Conservation (phyloP, 2,797 vertebrate genomes). For the Rachycentron canadum region DNA sequence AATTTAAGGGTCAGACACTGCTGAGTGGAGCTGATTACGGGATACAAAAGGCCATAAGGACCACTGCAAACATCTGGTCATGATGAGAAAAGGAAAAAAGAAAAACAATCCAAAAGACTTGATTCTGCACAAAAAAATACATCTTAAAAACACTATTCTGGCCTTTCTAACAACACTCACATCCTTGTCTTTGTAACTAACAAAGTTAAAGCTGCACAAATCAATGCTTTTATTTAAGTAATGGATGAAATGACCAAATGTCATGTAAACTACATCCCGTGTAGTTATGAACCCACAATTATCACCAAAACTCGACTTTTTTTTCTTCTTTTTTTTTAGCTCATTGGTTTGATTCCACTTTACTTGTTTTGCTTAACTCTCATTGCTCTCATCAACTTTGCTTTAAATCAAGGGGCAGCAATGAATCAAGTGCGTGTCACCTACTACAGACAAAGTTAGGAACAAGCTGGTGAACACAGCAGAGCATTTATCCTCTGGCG, state of each 20-base stretch:
- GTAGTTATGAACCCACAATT: background rate
- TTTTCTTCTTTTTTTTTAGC: background rate
- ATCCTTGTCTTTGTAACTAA: background rate
- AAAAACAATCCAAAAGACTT: background rate
- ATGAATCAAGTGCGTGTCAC: background rate
- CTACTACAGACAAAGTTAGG: background rate
- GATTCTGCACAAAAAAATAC: background rate
- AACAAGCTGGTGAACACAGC: background rate
- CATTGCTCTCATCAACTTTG: background rate
- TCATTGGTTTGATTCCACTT: background rate
- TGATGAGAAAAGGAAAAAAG: background rate
- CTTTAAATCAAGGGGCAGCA: background rate
- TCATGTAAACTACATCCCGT: background rate
- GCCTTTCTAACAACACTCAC: background rate
- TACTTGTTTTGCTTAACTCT: background rate
- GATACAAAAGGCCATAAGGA: conserved; percentile 40
- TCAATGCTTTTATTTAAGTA: background rate
- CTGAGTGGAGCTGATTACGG: conserved; percentile 63
- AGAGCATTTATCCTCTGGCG: conserved; percentile 7
- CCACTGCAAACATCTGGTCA: conserved; percentile 36
- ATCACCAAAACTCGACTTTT: background rate
- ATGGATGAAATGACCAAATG: background rate
- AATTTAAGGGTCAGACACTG: conserved; percentile 59
- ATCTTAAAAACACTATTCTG: background rate
- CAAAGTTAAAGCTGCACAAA: background rate